Evolutionary conservation across 2,888 invertebrate genomes (phyloP), one percentile per base, ranked within the genome.

Genomic region (Tiliacea aurago): DNA sequence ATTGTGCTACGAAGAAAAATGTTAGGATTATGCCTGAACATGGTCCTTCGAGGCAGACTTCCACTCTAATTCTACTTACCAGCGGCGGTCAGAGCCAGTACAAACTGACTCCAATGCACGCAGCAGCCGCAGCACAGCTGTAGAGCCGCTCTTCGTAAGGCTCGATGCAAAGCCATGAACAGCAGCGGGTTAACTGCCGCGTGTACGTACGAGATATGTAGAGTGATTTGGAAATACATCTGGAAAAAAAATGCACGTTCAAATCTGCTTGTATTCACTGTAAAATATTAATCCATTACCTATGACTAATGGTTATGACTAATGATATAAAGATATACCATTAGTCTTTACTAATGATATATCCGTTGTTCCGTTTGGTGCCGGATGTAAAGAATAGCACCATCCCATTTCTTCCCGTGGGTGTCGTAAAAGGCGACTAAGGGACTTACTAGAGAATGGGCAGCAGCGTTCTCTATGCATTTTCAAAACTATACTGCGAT

Each of bases 171-270:
- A 66, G 98, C 97, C 92, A 98, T 97, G 94, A 98, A 98, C 84
- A 98, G 96, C 53, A 98, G 97, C 5, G 98, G 98, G 91, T 98
- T 98, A 85, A 98, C 98, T 88, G 98, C 98, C 51, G 98, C 98
- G 94, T 98, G 98, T 84, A 98, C 97, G 95, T 98, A 98, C 84
- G 98, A 98, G 94, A 98, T 98, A 97, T 98, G 98, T 87, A 98
- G 97, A 67, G 98, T 98, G 88, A 98, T 98, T 98, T 98, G 97
- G 84, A 96, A 97, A 90, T 96, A 96, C 92, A 96, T 93, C 96
- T 96, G 90, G 37, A 51, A 76, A 80, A 69, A 70, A 53, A 45
- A 28, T 1, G 4, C 1, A 13, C 0, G 4, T 15, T 63, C 7
- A 43, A 33, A 47, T 23, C 10, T 33, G 13, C 15, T 15, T n/a